These are phyloP conservation scores for Eolophus roseicapilla DNA, from an alignment of 2,113 vertebrate species.

Conservation along the genomic window DNA sequence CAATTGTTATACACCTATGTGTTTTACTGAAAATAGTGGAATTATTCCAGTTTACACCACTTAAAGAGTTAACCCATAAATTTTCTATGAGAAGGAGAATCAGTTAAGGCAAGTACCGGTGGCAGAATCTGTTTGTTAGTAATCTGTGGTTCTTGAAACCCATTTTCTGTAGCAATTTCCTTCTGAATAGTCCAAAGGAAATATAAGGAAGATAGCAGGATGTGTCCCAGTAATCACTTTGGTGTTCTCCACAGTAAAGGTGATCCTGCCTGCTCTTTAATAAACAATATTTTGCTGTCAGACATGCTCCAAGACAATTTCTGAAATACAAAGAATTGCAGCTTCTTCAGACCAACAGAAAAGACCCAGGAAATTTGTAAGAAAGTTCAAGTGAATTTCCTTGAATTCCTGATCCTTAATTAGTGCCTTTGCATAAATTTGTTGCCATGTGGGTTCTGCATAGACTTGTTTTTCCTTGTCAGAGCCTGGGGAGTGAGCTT, in stretches of 20 bases:
- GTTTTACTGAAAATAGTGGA: neutral
- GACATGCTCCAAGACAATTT: constrained; percentile 19
- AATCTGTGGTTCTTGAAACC: neutral
- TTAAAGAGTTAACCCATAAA: neutral
- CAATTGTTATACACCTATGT: neutral
- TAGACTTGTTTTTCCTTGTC: neutral
- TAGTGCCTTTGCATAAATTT: constrained; percentile 60
- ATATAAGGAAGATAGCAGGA: neutral
- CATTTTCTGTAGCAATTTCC: neutral
- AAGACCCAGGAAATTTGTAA: neutral
- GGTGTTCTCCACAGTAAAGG: constrained; percentile 14
- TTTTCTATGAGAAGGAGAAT: neutral
- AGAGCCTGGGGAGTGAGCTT: constrained; percentile 3
- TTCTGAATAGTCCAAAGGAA: neutral
- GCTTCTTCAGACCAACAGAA: constrained; percentile 13
- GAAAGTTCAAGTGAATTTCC: constrained; percentile 39
- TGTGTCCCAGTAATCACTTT: constrained; percentile 27
- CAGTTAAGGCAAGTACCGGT: neutral
- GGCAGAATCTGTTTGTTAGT: neutral
- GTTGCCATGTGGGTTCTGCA: neutral
- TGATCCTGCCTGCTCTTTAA: neutral
- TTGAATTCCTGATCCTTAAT: constrained; percentile 53
- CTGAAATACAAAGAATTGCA: constrained; percentile 42
- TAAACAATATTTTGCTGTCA: constrained; percentile 27
- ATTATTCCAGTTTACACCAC: neutral